Evolutionary conservation across 23 tunicate species (phyloP).

Genomic region (Botrylloides violaceus): DNA sequence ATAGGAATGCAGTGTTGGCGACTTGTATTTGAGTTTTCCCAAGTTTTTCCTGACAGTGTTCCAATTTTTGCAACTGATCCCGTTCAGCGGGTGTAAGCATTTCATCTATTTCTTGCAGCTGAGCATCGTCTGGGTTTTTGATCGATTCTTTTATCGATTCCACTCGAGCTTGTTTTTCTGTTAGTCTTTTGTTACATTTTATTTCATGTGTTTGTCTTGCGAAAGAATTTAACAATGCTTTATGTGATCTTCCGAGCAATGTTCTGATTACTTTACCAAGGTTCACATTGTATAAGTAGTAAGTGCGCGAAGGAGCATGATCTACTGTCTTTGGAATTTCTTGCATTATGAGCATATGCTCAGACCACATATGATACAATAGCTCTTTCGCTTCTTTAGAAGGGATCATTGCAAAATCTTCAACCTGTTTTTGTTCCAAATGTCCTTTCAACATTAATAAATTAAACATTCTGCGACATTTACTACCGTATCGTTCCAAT

Average conservation of each 20-base stretch:
- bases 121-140: conserved; percentile 45
- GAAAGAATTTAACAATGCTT: conserved; percentile 36
- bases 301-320: conserved; percentile 86
- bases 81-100: conserved; percentile 65
- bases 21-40: conserved; percentile 53
- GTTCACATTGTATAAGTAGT: conserved; percentile 50
- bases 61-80: conserved; percentile 37
- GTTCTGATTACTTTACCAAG: conserved; percentile 29
- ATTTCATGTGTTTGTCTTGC: conserved; percentile 20
- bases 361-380: conserved; percentile 58
- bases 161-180: conserved; percentile 47
- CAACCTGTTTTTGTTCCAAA: conserved; percentile 88
- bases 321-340: conserved; percentile 76
- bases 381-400: conserved; percentile 80
- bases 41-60: conserved; percentile 46
- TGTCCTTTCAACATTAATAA: conserved; percentile 56
- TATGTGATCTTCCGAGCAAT: conserved; percentile 31
- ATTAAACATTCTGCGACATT: conserved; percentile 68
- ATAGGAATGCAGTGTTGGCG: conserved; percentile 39
- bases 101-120: conserved; percentile 84
- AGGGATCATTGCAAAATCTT: conserved; percentile 87
- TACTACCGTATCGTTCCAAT: conserved; percentile 72
- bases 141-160: conserved; percentile 48
- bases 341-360: conserved; percentile 69
- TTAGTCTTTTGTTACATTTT: conserved; percentile 34